Base-by-base conservation (phyloP, 2,113 vertebrate genomes). In the Paralichthys olivaceus region DNA sequence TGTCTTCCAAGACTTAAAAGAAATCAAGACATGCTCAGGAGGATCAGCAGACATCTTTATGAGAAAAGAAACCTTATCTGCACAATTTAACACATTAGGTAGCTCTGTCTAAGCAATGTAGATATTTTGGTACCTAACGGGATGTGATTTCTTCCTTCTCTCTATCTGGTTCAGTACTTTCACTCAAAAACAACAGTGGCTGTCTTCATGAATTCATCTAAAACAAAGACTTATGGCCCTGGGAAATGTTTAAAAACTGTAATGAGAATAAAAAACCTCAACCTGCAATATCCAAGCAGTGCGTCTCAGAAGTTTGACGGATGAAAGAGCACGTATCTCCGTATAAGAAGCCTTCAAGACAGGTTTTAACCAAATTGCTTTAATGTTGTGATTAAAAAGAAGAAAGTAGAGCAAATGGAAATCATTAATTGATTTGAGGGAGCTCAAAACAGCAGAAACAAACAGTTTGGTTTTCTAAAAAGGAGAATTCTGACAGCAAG, bases 351-450 rank as follows among this genome's bases (percentile, higher is more conserved):
- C 60, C 73, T 92, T 93, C 78, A 92, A 87, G 85, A 90, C 80
- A 23, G 68, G 45, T 69, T 89, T 89, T 87, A 84, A 86, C 63
- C 74, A 80, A 90, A 87, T 82, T 88, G 85, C 86, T 92, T 91
- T 84, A 90, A 89, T 88, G 87, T 87, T 88, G 61, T 80, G 83
- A 90, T 89, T 85, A 84, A 90, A 63, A 88, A 88, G 76, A 83
- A 87, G 69, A 83, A 90, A 86, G 87, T 69, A 25, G 81, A 84
- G 71, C 84, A 84, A 89, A 84, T 53, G 73, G 59, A 92, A 89
- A 90, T 93, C 81, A 90, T 92, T 91, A 91, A 91, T 80, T 89
- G 91, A 93, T 92, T 82, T 89, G 75, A 51, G 54, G 75, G 74
- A 90, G 77, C 87, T 84, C 58, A 85, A 83, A 87, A 87, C 84